Base-by-base conservation (phyloP, 2,888 invertebrate genomes). In the Tolmerus cingulatus region DNA sequence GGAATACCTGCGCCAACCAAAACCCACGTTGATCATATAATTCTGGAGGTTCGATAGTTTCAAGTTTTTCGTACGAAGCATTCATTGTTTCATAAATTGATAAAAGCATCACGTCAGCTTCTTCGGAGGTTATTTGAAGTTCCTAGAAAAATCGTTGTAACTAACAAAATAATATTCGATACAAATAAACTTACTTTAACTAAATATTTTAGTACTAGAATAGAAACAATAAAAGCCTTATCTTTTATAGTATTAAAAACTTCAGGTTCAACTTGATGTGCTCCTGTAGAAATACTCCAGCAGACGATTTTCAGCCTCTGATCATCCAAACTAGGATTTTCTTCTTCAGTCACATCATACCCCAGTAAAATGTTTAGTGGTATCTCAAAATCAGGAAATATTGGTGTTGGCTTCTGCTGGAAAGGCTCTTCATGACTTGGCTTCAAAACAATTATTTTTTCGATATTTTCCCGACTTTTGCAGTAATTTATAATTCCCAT, bases 31-130 rank as follows among this genome's bases (percentile, higher is more conserved):
- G 85, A 14, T 76, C 23, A 5, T 81, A 19, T 5, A 46, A 8
- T 27, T 57, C 14, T 1, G 88, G 88, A 19, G 87, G 87, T 27
- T 30, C 16, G n/a, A 88, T 19, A n/a, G 16, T 14, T 16, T 23
- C 43, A 23, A 86, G 34, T 66, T 87, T 87, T 27, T 86, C 86
- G 2, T 30, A 8, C 40, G 84, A n/a, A 12, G 79, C 19, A 8
- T 85, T 57, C 0, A 16, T 74, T 4, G 87, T 74, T 86, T 88
- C 86, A 43, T 66, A 40, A 19, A 89, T 86, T 14, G 88, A 66
- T 55, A 89, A 19, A 1, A 89, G 40, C 5, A 89, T 0, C 16
- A 87, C 55, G 82, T 89, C 88, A 57, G 88, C 88, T 87, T 89
- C 88, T 27, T 88, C 87, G 0, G 79, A 9, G 0, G 87, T 76